Conservation (phyloP, 2,888 invertebrate species). For the Quadriops clusia region DNA sequence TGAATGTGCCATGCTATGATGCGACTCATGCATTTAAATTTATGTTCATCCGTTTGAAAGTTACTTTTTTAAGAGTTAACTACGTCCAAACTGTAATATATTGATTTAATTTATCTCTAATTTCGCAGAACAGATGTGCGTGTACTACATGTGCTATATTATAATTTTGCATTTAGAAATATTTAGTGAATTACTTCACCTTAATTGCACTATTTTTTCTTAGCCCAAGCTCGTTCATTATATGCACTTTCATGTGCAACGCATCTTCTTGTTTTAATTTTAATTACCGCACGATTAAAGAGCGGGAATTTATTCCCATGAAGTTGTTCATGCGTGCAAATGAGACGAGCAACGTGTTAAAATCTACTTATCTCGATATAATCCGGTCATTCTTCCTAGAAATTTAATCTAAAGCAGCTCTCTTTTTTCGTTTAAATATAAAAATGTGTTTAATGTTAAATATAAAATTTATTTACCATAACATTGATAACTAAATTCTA, state of each 20-base stretch:
- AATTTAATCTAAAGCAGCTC: slow-evolving; percentile 12
- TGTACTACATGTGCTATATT: no score
- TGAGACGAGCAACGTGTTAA: slow-evolving; percentile 10
- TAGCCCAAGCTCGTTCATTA: no score
- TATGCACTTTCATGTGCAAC: no score
- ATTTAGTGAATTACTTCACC: no score
- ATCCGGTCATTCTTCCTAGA: slow-evolving; percentile 10
- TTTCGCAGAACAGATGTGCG: slow-evolving; percentile 1
- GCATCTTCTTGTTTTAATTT: no score
- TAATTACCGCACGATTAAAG: no score
- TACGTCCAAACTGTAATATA: slow-evolving; percentile 17
- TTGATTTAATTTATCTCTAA: no score
- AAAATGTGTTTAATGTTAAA: no score
- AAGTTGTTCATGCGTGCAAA: slow-evolving; percentile 4
- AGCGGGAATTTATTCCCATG: slow-evolving; percentile 5
- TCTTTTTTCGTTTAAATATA: no score
- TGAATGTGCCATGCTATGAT: slow-evolving; percentile 29
- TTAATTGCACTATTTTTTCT: no score
- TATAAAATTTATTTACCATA: slow-evolving; percentile 1
- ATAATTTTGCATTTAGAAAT: no score
- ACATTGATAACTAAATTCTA: no score
- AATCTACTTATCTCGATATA: slow-evolving; percentile 5
- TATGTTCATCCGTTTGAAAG: slow-evolving; percentile 28
- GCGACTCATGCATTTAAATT: slow-evolving; percentile 32
- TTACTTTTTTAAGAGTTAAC: slow-evolving; percentile 14